Evolutionary conservation across 2,888 invertebrate genomes (phyloP), one percentile per base, ranked within the genome.

Genomic region (Eucera pruinosa): DNA sequence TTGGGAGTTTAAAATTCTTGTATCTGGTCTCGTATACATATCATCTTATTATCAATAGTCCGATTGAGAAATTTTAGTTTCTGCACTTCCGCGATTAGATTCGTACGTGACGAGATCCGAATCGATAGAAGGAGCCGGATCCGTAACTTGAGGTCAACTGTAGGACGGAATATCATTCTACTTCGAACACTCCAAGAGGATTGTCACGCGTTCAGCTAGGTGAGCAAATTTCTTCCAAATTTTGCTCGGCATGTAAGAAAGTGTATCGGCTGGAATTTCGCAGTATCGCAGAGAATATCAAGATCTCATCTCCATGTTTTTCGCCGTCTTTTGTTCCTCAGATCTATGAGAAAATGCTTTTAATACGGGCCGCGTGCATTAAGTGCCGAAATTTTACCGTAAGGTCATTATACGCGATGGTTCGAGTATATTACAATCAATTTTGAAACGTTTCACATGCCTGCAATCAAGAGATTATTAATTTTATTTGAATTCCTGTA

Each of bases 131-230:
- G 54, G 45, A 45, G 52, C 50, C 33, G 33, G 33, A 41, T 55
- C 57, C 64, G 58, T 47, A 30, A 70, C 70, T 85, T 81, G 86
- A 89, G 89, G 89, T 89, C 89, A 87, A 67, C 67, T 67, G 85
- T 90, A 89, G 89, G 89, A 88, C 90, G 84, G 61, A 79, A 50
- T 65, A 85, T 87, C 89, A 91, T 89, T 91, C 90, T 86, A 83
- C 85, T 85, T 71, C 85, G 84, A 86, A 86, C 89, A 52, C 73
- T 86, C 81, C 72, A 71, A 77, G 85, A 54, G 75, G 85, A 78
- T 77, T 83, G 90, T 88, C 77, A 72, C 80, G 77, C 61, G 55
- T 73, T 66, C 33, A 52, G 39, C 75, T 74, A 86, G 90, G 90
- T 90, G 83, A 88, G 88, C 74, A 58, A 33, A 74, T 76, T 83